Base-by-base conservation (phyloP, 2,888 invertebrate genomes). In the Ophioninae sp. region DNA sequence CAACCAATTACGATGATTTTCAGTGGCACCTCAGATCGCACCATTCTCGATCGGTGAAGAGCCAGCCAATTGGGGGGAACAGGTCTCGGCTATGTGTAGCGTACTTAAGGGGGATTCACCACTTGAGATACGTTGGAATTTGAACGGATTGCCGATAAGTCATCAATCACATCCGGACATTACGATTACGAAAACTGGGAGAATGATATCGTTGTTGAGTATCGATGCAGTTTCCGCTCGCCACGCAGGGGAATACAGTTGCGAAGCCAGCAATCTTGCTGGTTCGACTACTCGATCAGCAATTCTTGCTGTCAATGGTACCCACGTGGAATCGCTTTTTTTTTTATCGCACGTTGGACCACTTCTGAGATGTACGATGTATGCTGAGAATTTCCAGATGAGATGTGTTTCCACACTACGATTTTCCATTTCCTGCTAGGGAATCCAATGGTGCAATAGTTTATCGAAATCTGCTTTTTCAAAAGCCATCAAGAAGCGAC, bases 21-120 rank as follows among this genome's bases (percentile, higher is more conserved):
- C 93, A 96, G 96, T 96, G 92, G 94, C 95, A 88, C 96, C 96
- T 85, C 95, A 95, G 93, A 95, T 96, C 89, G 94, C 94, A 88
- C 95, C 95, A 68, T 95, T 96, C 92, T 94, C 95, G 87, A 95
- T 96, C 90, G 95, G 95, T 84, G 95, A 95, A 74, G 95, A 95
- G 87, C 95, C 96, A 76, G 95, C 96, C n/a, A 96, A 96, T 90
- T 96, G 96, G 91, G 96, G 96, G 78, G 96, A 97, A 88, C 95
- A 95, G 94, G 95, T 96, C 30, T 95, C 96, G 17, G 94, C 96
- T 79, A 94, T 95, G 81, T 97, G 96, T 93, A 95, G 96, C 78
- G 94, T 96, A 73, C 95, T 95, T 89, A 96, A 96, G 91, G 97
- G 97, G 77, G 97, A 98, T 92, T 94, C 95, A 86, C 97, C 97